phyloP scores from a whole-genome alignment of 1,140 invertebrate species.

The Hetaerina americana region DNA sequence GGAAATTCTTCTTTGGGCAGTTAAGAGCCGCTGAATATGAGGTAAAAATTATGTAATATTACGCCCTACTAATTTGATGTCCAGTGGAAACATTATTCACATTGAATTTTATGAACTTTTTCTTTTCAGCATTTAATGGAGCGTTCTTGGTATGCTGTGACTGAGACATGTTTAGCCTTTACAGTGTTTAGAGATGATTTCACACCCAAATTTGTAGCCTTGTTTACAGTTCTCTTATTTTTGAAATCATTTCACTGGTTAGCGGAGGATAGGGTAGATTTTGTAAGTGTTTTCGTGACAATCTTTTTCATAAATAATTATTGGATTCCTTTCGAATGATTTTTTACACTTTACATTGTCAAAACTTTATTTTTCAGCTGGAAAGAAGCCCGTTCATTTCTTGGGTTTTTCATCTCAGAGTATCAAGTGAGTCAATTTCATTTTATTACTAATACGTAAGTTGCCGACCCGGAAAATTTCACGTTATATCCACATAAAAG shows the following conservation, averaged over 20 bases:
- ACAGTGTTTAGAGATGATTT: constrained; percentile 99
- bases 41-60: no score
- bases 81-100: constrained; percentile 2
- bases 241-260: constrained; percentile 99
- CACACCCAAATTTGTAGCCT: constrained; percentile 93
- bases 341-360: not conserved
- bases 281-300: constrained; percentile 83
- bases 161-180: constrained; percentile 97
- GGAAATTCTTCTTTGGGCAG: constrained; percentile 96
- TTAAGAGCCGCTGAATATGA: constrained; percentile 94
- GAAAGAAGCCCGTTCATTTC: constrained; percentile 96
- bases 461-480: no score
- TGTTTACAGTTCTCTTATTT: constrained; percentile 94
- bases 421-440: constrained; percentile 61
- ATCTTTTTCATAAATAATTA: constrained; percentile 8
- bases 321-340: not conserved
- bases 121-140: constrained; percentile 81
- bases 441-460: no score
- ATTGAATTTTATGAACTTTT: constrained; percentile 2
- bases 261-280: constrained; percentile 96
- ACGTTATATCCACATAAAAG: no score
- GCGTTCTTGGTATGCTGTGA: constrained; percentile 96
- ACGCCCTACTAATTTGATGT: no score
- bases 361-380: constrained; percentile 59
- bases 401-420: constrained; percentile 86